Evolutionary conservation across 1,140 invertebrate genomes (phyloP).

Genomic region (Diabrotica virgifera): DNA sequence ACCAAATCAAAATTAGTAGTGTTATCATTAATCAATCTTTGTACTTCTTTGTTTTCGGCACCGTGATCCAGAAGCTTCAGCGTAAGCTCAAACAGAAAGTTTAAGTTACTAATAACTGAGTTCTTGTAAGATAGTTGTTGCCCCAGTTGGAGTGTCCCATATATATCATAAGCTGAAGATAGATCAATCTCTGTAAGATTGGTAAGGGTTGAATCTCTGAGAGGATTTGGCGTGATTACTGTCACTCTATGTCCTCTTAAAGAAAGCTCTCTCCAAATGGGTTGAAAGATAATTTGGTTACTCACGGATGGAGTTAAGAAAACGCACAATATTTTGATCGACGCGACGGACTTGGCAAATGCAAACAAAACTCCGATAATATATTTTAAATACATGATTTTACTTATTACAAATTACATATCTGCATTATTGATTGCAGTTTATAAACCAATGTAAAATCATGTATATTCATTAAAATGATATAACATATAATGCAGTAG

Average conservation of each 20-base stretch:
- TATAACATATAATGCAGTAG: too few species aligned
- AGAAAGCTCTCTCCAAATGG: slow-evolving; percentile 36
- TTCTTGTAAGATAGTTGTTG: neutral
- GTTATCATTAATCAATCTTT: neutral
- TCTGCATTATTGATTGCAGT: too few species aligned
- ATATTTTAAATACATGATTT: too few species aligned
- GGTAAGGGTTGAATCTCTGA: slow-evolving; percentile 18
- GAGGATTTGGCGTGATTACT: slow-evolving; percentile 29
- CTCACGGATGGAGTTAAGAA: slow-evolving; percentile 52
- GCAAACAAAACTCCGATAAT: too few species aligned
- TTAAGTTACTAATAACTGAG: neutral
- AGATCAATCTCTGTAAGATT: slow-evolving; percentile 31
- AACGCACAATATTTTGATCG: slow-evolving; percentile 51
- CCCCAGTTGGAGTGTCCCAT: neutral
- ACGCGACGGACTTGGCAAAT: neutral
- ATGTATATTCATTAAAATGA: too few species aligned
- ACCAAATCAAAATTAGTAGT: neutral
- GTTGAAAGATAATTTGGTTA: slow-evolving; percentile 54
- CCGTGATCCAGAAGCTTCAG: neutral
- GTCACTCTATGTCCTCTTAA: slow-evolving; percentile 28
- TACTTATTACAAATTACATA: too few species aligned
- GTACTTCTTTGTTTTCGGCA: neutral
- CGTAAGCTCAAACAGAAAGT: neutral
- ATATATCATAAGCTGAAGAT: slow-evolving; percentile 17
- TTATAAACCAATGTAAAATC: too few species aligned